Evolutionary conservation across 1,140 invertebrate genomes (phyloP).

Genomic region (Leptinotarsa lineolata): DNA sequence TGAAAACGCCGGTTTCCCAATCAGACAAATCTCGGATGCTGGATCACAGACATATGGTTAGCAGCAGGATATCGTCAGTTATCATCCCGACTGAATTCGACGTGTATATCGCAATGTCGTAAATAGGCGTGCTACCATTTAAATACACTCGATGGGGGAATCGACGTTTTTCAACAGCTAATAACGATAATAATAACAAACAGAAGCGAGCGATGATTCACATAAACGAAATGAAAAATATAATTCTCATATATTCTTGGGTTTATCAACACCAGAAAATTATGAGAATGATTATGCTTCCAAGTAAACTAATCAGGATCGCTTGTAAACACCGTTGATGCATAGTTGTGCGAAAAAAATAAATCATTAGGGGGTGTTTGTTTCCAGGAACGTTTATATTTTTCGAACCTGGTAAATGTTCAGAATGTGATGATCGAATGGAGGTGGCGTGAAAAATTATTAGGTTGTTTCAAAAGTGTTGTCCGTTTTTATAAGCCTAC

Average conservation of each 20-base stretch:
- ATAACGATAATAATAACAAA: slow-evolving; percentile 15
- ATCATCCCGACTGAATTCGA: slow-evolving; percentile 8
- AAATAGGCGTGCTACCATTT: background rate
- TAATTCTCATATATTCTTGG: background rate
- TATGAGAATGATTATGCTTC: background rate
- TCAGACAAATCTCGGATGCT: background rate
- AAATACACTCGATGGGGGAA: background rate
- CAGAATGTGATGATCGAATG: background rate
- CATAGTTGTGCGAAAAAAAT: slow-evolving; percentile 10
- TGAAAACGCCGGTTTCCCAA: background rate
- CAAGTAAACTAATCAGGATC: slow-evolving; percentile 2
- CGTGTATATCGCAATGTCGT: slow-evolving; percentile 1
- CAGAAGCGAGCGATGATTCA: slow-evolving; percentile 5
- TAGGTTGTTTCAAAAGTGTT: too few relatives aligned
- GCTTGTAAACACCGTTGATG: background rate
- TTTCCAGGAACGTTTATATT: background rate
- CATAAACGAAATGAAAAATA: background rate
- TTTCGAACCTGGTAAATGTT: background rate
- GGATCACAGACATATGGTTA: background rate
- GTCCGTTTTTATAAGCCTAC: too few relatives aligned
- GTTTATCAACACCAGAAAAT: slow-evolving; percentile 1
- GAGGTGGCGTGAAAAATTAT: too few relatives aligned
- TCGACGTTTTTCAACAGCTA: slow-evolving; percentile 11
- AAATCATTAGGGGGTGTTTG: slow-evolving; percentile 15
- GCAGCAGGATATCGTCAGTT: slow-evolving; percentile 13